Base-by-base conservation (phyloP, 2,888 invertebrate species). In the Cryptocheilus praepositus region DNA sequence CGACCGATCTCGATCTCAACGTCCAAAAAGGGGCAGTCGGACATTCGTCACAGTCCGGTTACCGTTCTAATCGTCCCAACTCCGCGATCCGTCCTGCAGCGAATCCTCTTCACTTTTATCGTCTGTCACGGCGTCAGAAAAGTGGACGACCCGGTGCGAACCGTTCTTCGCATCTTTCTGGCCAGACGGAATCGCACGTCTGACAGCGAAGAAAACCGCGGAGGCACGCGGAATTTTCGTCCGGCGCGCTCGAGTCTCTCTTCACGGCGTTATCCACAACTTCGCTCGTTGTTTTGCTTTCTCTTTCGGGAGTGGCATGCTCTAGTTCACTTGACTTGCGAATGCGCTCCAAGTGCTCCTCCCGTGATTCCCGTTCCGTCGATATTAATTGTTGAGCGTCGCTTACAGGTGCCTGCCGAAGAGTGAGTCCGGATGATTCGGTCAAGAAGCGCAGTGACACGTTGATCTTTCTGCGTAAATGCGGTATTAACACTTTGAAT, bases 291-390 rank as follows among this genome's bases (percentile, higher is more conserved):
- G 86, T 88, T 88, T 88, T 88, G 88, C 88, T 88, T 88, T 88
- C 88, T 88, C 88, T 88, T 88, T 88, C 88, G 86, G 86, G 86
- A 88, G 86, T 87, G 87, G 87, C 87, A 88, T 85, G 88, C 88
- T 88, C 88, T 88, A 88, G 85, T 88, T 88, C 84, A 71, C 84
- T 82, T 77, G 75, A 74, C 74, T 78, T 68, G 68, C 73, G 74
- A 68, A 73, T 62, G 67, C 73, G 3, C 1, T 36, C 36, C 36
- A 11, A 36, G 8, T 36, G 36, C 36, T 36, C 36, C 36, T 36
- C 36, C 36, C 36, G 36, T 36, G 36, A 36, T 36, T 36, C 36
- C 36, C 36, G 36, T 36, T 36, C 36, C 36, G 36, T 36, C 36
- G 36, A 36, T 36, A 36, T 36, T 36, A 36, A 36, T 36, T 36